Conservation (phyloP, 2,888 invertebrate genomes). For the Acleris holmiana region DNA sequence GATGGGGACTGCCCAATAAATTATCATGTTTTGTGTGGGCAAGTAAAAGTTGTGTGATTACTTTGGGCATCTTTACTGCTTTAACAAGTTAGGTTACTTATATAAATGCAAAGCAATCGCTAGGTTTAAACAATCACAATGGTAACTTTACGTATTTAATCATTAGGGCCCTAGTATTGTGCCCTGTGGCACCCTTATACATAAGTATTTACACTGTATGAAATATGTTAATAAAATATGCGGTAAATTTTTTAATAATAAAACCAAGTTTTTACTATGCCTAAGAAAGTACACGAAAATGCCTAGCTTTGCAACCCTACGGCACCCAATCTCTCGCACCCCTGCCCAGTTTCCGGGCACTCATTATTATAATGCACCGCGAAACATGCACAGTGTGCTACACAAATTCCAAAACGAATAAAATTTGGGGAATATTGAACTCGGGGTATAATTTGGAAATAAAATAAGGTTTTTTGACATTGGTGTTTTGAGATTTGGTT, state of each 20-base stretch:
- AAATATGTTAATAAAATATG: no score
- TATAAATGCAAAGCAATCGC: neutral
- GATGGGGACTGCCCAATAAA: constrained; percentile 48
- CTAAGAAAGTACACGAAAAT: constrained; percentile 9
- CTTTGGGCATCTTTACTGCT: neutral
- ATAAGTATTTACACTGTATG: no score
- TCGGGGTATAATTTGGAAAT: constrained; percentile 3
- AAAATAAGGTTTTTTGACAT: constrained; percentile 1
- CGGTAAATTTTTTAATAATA: no score
- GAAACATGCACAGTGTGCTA: constrained; percentile 30
- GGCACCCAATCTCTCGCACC: constrained; percentile 19
- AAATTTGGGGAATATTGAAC: constrained; percentile 21
- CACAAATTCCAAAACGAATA: constrained; percentile 32
- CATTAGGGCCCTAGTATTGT: neutral
- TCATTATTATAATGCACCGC: constrained; percentile 43
- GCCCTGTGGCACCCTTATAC: neutral
- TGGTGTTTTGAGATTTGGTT: constrained; percentile 5
- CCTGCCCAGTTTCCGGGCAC: constrained; percentile 40
- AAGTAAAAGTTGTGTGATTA: constrained; percentile 9
- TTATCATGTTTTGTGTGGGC: constrained; percentile 37
- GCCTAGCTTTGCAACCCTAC: constrained; percentile 21
- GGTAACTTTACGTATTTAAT: neutral
- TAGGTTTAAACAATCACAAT: neutral
- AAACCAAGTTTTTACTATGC: no score
- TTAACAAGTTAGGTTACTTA: neutral